These are phyloP conservation scores for Lochmaea capreae DNA, from an alignment of 2,888 invertebrate genomes.

Conservation along the genomic window DNA sequence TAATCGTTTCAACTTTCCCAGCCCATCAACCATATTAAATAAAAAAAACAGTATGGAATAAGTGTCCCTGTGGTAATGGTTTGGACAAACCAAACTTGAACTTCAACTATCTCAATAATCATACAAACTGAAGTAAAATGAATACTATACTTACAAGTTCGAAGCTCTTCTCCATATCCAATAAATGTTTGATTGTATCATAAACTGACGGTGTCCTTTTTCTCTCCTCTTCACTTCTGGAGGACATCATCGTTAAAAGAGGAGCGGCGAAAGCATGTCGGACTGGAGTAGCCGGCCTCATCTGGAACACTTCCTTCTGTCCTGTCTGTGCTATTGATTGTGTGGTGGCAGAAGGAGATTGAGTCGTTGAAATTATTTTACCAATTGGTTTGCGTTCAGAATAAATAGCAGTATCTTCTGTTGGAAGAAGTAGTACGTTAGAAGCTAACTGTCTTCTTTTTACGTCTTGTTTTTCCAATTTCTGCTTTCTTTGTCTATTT, in stretches of 20 bases:
- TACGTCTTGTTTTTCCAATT: slow-evolving; percentile 34
- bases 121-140: not conserved
- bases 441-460: slow-evolving; percentile 24
- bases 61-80: too few species aligned
- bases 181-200: slow-evolving; percentile 70
- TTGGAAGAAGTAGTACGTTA: slow-evolving; percentile 36
- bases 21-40: too few species aligned
- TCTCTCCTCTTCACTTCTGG: slow-evolving; percentile 55
- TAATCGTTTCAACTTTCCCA: too few species aligned
- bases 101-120: too few species aligned
- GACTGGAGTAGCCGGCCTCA: slow-evolving; percentile 71
- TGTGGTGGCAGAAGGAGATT: slow-evolving; percentile 39
- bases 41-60: too few species aligned
- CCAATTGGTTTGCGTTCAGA: slow-evolving; percentile 64
- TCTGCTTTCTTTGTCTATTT: slow-evolving; percentile 36
- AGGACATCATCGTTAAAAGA: slow-evolving; percentile 67
- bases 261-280: slow-evolving; percentile 69
- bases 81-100: too few species aligned
- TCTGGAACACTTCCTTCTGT: slow-evolving; percentile 75
- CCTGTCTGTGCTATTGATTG: slow-evolving; percentile 71
- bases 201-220: slow-evolving; percentile 67
- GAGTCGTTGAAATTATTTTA: slow-evolving; percentile 45
- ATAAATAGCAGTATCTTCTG: slow-evolving; percentile 46
- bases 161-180: slow-evolving; percentile 69
- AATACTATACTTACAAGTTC: slow-evolving; percentile 69